Evolutionary conservation across 2,113 vertebrate genomes (phyloP).

Genomic region (Deroptyus accipitrinus): DNA sequence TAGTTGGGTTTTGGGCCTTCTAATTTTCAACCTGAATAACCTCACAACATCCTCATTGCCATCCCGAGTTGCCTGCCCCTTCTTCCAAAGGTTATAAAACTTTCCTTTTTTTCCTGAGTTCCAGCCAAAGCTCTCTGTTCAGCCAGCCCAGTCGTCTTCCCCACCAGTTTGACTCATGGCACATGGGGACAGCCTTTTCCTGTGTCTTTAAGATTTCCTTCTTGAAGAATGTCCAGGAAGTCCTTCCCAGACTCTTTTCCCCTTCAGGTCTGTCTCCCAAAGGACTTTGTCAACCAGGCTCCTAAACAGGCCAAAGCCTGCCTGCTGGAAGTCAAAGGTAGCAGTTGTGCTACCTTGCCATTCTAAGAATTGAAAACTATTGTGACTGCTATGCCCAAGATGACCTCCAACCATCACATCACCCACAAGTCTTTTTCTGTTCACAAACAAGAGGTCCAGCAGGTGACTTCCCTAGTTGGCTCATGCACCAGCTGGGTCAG

Average conservation of each 20-base stretch:
- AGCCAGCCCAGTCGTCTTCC: background rate
- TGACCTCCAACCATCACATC: background rate
- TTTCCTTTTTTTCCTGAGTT: background rate
- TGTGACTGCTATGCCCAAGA: background rate
- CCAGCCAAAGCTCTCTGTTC: background rate
- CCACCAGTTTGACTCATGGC: background rate
- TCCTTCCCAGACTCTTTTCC: background rate
- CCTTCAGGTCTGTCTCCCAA: background rate
- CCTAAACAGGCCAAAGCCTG: background rate
- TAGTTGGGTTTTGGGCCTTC: background rate
- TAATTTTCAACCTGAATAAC: background rate
- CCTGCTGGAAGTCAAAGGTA: background rate
- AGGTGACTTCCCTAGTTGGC: background rate
- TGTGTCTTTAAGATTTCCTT: background rate
- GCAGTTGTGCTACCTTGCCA: background rate
- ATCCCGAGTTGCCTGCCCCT: rapidly evolving
- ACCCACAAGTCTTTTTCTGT: background rate
- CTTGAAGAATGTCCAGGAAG: background rate
- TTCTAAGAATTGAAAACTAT: background rate
- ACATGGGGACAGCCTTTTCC: background rate
- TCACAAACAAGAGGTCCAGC: background rate
- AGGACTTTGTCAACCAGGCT: background rate
- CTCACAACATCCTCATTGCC: background rate
- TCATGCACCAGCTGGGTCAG: background rate
- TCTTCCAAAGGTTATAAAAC: background rate